phyloP scores from a whole-genome alignment of 64 coral and sea anemone genomes.

The Orbicella faveolata region DNA sequence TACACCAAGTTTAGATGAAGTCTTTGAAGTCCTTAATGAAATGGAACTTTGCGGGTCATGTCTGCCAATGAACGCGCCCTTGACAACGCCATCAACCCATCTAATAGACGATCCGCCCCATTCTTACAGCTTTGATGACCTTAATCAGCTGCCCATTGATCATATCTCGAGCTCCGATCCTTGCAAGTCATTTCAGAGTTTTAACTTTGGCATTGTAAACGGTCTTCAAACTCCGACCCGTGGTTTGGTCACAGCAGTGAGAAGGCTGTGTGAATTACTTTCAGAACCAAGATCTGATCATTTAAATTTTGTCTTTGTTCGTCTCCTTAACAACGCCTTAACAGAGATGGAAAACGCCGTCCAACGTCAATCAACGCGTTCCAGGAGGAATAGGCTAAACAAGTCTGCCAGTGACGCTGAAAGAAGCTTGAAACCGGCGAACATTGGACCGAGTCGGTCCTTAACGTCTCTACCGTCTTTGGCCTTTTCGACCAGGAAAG shows the following conservation, averaged over 20 bases:
- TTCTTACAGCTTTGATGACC: background rate
- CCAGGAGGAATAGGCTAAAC: background rate
- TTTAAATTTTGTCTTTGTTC: conserved; percentile 20
- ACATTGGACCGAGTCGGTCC: background rate
- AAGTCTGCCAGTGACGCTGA: background rate
- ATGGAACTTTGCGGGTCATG: background rate
- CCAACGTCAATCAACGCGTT: background rate
- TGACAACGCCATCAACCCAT: background rate
- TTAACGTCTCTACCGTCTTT: background rate
- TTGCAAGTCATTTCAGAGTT: background rate
- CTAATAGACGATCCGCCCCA: background rate
- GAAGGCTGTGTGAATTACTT: conserved; percentile 9
- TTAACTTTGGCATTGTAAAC: background rate
- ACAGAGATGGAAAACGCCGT: conserved; percentile 15
- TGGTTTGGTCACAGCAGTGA: conserved; percentile 1
- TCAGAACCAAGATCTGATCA: conserved; percentile 17
- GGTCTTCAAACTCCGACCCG: background rate
- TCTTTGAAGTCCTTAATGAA: conserved; percentile 10
- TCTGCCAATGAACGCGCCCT: background rate
- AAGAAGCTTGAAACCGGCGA: background rate
- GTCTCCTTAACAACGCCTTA: conserved; percentile 23
- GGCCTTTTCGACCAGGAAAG: background rate
- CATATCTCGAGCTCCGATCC: background rate
- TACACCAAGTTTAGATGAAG: background rate
- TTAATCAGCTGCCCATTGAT: background rate